A percentile compares a stretch with the other conserved stretches of the same genome.
Evolutionary conservation across 1,140 invertebrate species (phyloP).

Genomic region (Papilio machaon): DNA sequence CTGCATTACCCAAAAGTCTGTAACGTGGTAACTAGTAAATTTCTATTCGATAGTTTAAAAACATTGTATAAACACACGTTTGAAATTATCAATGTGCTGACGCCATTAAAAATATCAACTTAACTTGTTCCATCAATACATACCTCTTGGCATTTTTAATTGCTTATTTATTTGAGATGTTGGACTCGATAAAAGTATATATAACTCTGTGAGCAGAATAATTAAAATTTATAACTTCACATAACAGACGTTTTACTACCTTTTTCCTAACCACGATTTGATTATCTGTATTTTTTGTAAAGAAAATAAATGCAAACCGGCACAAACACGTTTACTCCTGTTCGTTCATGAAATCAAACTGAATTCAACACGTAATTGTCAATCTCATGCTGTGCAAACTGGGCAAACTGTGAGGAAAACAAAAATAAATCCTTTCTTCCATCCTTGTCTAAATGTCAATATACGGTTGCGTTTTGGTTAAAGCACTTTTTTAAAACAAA

Average conservation of each 20-base stretch:
- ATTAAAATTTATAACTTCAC: not conserved
- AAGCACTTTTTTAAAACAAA: too few species aligned
- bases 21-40: not conserved
- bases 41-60: not conserved
- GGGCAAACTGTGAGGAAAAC: not conserved
- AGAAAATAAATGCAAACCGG: not conserved
- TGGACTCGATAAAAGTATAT: not conserved
- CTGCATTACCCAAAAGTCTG: conserved; percentile 43
- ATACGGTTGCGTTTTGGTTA: not conserved
- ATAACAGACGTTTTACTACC: not conserved
- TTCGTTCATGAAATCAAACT: not conserved
- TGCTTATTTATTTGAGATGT: conserved; percentile 13
- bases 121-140: conserved; percentile 31
- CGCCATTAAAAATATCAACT: too few species aligned
- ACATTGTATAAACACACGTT: conserved; percentile 24
- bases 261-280: not conserved
- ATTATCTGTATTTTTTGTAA: not conserved
- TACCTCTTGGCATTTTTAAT: conserved; percentile 51
- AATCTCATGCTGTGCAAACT: not conserved
- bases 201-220: not conserved
- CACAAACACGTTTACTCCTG: not conserved
- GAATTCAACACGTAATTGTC: conserved; percentile 5
- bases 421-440: conserved; percentile 1
- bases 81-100: not conserved
- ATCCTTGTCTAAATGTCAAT: not conserved